These are phyloP conservation scores for Corythucha ciliata DNA, from an alignment of 2,888 invertebrate species.

Conservation along the genomic window DNA sequence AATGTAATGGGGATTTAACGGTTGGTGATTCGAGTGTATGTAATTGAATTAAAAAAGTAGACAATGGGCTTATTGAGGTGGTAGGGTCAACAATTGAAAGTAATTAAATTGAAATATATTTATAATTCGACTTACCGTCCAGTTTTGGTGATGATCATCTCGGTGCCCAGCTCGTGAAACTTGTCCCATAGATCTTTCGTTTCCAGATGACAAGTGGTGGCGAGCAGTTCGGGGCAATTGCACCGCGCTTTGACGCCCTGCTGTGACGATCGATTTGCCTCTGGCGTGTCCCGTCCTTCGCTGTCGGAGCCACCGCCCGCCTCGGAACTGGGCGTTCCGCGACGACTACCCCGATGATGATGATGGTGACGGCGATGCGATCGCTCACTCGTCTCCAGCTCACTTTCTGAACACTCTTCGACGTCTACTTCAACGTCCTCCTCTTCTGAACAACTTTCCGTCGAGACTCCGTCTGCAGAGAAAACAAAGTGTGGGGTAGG, in stretches of 20 bases:
- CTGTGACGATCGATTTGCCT: conserved; percentile 17
- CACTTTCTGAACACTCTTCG: conserved; percentile 60
- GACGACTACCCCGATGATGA: too few relatives aligned
- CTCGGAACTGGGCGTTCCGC: conserved; percentile 23
- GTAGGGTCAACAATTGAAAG: neutral
- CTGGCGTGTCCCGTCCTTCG: conserved; percentile 27
- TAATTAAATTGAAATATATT: conserved; percentile 1
- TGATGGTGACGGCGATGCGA: too few relatives aligned
- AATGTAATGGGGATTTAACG: too few relatives aligned
- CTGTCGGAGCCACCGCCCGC: conserved; percentile 20
- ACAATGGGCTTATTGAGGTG: neutral
- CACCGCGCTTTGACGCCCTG: conserved; percentile 39
- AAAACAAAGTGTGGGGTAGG: neutral
- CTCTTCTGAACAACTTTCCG: conserved; percentile 50
- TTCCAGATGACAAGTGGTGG: conserved; percentile 63
- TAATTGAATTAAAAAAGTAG: too few relatives aligned
- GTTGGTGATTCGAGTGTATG: too few relatives aligned
- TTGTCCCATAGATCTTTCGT: conserved; percentile 76
- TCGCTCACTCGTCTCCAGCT: conserved; percentile 44
- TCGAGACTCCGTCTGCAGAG: conserved; percentile 45
- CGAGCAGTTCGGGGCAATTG: conserved; percentile 55
- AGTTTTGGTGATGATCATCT: conserved; percentile 79
- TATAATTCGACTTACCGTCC: conserved; percentile 50
- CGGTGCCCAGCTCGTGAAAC: conserved; percentile 66
- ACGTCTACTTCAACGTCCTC: conserved; percentile 63